phyloP scores from a whole-genome alignment of 1,140 invertebrate species.

The Chlorops oryzae region DNA sequence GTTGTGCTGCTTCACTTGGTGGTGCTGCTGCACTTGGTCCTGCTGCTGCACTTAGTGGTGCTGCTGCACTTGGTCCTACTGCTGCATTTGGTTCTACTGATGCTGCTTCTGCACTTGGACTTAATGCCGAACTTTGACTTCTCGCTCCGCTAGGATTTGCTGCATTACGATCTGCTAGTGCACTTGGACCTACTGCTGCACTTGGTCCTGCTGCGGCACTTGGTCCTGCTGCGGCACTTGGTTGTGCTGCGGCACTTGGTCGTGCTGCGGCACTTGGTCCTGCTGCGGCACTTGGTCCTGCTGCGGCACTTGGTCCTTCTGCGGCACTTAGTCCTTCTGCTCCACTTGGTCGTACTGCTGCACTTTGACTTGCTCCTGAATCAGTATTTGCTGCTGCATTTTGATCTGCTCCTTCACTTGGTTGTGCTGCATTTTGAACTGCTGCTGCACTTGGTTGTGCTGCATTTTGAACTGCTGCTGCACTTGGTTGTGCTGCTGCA shows the following conservation, averaged over 20 bases:
- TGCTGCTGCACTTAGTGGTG: constrained; percentile 13
- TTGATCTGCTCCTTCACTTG: background rate
- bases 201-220: background rate
- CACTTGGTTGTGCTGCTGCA: constrained; percentile 4
- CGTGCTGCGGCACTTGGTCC: constrained; percentile 7
- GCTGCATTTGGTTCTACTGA: constrained; percentile 12
- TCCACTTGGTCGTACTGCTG: background rate
- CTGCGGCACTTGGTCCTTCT: background rate
- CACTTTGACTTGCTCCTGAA: background rate
- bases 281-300: constrained; percentile 9
- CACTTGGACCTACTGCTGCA: constrained; percentile 1
- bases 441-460: too few species aligned
- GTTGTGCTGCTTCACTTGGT: background rate
- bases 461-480: constrained; percentile 9
- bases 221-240: constrained; percentile 9
- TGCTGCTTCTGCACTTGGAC: constrained; percentile 6
- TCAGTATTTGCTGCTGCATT: background rate
- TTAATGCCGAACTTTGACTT: background rate
- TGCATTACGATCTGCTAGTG: constrained; percentile 2
- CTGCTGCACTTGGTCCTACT: constrained; percentile 8
- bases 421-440: too few species aligned
- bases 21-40: constrained; percentile 11
- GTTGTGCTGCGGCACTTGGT: constrained; percentile 2
- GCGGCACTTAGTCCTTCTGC: background rate
- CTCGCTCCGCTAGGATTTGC: constrained; percentile 2